Percentiles rank a stretch among this genome's conserved stretches.
phyloP scores from a whole-genome alignment of 1,140 invertebrate genomes.

The Radopholus similis region DNA sequence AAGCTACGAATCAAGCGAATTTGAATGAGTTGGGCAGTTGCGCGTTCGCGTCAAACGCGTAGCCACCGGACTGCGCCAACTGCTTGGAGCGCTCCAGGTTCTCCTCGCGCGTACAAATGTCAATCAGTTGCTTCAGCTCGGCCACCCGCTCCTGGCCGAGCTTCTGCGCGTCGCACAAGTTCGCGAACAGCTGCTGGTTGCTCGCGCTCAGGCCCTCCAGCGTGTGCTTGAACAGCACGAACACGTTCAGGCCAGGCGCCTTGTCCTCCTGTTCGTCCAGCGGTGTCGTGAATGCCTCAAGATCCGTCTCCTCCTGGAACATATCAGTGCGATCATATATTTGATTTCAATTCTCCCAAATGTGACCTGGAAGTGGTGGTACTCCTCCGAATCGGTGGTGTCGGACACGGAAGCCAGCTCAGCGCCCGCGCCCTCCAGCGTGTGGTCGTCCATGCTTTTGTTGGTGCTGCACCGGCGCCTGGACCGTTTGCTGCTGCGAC shows the following conservation, averaged over 20 bases:
- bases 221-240: slow-evolving; percentile 29
- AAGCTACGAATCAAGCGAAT: slow-evolving; percentile 34
- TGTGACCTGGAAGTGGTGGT: slow-evolving; percentile 23
- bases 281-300: slow-evolving; percentile 44
- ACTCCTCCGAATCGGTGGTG: slow-evolving; percentile 37
- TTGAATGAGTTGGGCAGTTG: slow-evolving; percentile 27
- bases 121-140: slow-evolving; percentile 33
- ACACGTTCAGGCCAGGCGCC: slow-evolving; percentile 23
- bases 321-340: neutral
- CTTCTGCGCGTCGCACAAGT: slow-evolving; percentile 15
- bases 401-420: slow-evolving; percentile 27
- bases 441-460: slow-evolving; percentile 21
- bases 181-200: slow-evolving; percentile 21
- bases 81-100: slow-evolving; percentile 31
- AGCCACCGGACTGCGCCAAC: slow-evolving; percentile 31
- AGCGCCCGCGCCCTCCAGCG: slow-evolving; percentile 19
- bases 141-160: slow-evolving; percentile 19
- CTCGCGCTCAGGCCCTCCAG: slow-evolving; percentile 22
- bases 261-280: slow-evolving; percentile 27
- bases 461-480: slow-evolving; percentile 13
- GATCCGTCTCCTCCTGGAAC: slow-evolving; percentile 35
- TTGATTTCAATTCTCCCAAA: neutral
- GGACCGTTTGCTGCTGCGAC: slow-evolving; percentile 19
- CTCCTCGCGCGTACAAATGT: slow-evolving; percentile 31
- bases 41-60: slow-evolving; percentile 32